Evolutionary conservation across 2,113 vertebrate species (phyloP).

Genomic region (Ctenodactylus gundi): DNA sequence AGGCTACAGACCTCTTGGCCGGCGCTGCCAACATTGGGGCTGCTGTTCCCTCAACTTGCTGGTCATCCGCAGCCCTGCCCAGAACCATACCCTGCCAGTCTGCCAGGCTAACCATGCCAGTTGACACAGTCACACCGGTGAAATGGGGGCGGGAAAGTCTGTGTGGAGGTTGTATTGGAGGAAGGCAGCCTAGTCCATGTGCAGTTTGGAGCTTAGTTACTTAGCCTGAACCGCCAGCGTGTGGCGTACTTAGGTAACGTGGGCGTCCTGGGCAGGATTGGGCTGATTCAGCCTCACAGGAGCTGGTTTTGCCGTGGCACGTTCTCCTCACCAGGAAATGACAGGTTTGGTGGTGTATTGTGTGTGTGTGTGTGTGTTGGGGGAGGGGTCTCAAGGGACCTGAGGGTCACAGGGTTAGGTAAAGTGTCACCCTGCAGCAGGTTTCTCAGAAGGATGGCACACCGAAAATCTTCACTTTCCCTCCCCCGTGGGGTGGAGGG

Average conservation of each 20-base stretch:
- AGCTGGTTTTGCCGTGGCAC: not conserved
- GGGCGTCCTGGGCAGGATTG: not conserved
- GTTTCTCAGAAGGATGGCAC: not conserved
- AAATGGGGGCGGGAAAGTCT: fast-evolving
- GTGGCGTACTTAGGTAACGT: not conserved
- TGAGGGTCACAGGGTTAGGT: fast-evolving
- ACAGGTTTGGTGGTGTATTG: not conserved
- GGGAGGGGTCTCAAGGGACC: too few relatives aligned
- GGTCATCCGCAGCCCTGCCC: too few relatives aligned
- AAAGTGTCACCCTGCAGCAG: not conserved
- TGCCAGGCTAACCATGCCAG: too few relatives aligned
- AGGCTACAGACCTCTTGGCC: too few relatives aligned
- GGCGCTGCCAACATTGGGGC: too few relatives aligned
- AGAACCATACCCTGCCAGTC: too few relatives aligned
- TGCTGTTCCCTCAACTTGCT: too few relatives aligned
- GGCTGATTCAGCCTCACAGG: not conserved
- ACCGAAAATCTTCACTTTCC: not conserved
- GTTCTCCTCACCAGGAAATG: not conserved
- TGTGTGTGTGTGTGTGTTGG: fast-evolving
- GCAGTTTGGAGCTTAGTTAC: not conserved
- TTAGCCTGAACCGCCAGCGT: not conserved
- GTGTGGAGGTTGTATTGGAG: too few relatives aligned
- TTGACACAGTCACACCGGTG: too few relatives aligned
- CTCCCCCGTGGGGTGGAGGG: too few relatives aligned
- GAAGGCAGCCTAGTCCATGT: too few relatives aligned